Evolutionary conservation across 2,797 vertebrate genomes (phyloP).

Genomic region (Pangasius mekongensis): DNA sequence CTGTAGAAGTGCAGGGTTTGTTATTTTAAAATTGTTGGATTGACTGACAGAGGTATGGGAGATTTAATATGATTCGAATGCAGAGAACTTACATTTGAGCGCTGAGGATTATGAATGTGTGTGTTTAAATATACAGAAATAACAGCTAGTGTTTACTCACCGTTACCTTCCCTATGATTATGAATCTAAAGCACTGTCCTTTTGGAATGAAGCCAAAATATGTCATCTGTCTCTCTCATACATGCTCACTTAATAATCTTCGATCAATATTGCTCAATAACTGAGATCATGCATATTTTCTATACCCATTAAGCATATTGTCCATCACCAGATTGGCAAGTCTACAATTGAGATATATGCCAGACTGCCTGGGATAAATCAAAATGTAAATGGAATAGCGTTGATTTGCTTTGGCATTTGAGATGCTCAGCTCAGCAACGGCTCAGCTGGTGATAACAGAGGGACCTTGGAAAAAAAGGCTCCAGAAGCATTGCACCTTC

Average conservation of each 20-base stretch:
- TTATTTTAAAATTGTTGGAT: slow-evolving; percentile 30
- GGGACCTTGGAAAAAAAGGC: neutral
- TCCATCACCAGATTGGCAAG: slow-evolving; percentile 38
- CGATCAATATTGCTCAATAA: slow-evolving; percentile 59
- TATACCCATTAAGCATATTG: slow-evolving; percentile 53
- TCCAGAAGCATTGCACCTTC: slow-evolving; percentile 3
- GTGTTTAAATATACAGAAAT: slow-evolving; percentile 31
- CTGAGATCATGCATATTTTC: slow-evolving; percentile 47
- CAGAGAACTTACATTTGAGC: neutral
- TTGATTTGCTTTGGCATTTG: slow-evolving; percentile 41
- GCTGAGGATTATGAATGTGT: neutral
- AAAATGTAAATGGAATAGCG: slow-evolving; percentile 48
- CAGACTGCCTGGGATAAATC: slow-evolving; percentile 50
- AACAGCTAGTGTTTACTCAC: slow-evolving; percentile 8
- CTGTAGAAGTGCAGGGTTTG: slow-evolving; percentile 31
- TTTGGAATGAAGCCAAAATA: slow-evolving; percentile 42
- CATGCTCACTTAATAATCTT: slow-evolving; percentile 21
- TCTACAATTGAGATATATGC: slow-evolving; percentile 51
- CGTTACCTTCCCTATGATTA: neutral
- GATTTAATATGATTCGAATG: slow-evolving; percentile 23
- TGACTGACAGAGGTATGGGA: slow-evolving; percentile 38
- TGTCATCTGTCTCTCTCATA: slow-evolving; percentile 50
- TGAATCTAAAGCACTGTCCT: slow-evolving; percentile 29
- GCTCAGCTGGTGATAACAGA: slow-evolving; percentile 31
- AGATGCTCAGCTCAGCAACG: slow-evolving; percentile 23